Percentiles rank a stretch among this genome's conserved stretches.
phyloP scores from a whole-genome alignment of 2,888 invertebrate species.

The Artemia sinica region DNA sequence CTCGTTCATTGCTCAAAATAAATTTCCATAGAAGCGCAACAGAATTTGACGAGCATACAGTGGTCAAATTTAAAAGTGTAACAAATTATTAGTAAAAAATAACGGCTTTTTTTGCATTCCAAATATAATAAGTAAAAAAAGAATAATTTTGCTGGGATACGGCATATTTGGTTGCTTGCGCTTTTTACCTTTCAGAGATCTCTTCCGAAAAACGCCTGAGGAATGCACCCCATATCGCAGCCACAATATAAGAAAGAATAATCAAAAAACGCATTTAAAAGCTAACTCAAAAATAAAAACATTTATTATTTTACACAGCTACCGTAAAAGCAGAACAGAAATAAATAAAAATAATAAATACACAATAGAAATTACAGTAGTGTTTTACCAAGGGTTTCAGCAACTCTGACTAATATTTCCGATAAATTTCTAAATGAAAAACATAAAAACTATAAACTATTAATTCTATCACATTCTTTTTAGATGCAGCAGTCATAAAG shows the following conservation, averaged over 20 bases:
- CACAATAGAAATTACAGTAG: no score
- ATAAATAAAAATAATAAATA: no score
- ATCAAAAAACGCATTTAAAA: neutral
- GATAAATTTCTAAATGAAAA: no score
- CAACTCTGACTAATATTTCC: no score
- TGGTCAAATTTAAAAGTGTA: conserved; percentile 9
- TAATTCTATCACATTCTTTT: no score
- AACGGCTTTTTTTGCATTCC: conserved; percentile 11
- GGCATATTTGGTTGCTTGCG: conserved; percentile 20
- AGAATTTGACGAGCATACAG: conserved; percentile 5
- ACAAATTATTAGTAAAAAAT: neutral
- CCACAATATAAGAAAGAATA: conserved; percentile 10
- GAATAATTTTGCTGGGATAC: neutral
- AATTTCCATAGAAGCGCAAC: neutral
- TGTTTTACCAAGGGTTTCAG: no score
- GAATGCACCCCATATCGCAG: conserved; percentile 23
- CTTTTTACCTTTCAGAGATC: conserved; percentile 80
- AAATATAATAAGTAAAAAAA: neutral
- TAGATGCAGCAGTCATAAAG: no score
- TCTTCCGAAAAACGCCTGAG: conserved; percentile 83
- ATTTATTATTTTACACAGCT: no score
- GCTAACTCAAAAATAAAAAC: neutral
- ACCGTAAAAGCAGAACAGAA: no score
- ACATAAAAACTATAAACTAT: no score
- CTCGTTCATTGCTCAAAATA: no score